Base-by-base conservation (phyloP, 1,140 invertebrate genomes). In the Lysiphlebus fabarum region DNA sequence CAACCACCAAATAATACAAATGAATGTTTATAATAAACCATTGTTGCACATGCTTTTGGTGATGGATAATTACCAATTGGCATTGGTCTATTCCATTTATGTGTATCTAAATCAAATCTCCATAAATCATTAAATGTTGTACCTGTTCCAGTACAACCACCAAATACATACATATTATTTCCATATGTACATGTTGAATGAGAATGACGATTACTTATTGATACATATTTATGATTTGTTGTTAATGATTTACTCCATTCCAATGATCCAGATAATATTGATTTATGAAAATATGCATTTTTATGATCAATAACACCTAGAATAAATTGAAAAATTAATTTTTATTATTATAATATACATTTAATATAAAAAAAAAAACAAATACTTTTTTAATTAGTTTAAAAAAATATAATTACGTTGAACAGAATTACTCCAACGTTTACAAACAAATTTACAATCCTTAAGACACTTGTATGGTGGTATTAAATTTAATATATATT, bases 41-140 rank as follows among this genome's bases (percentile, higher is more conserved):
- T 87, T 17, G 91, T 90, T 41, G 94, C 92, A 77, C 93, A 95
- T 54, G 95, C 95, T 82, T 98, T 99, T 5, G 96, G 95, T 6
- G 92, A 92, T 36, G 96, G 96, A 82, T 97, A 97, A 41, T 86
- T 90, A 33, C 95, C 95, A 76, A 87, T 87, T 1, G 90, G 87
- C 9, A 90, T 74, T 0, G 90, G 88, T 67, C 91, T 82, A 6
- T 87, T 81, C 95, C 95, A 97, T 65, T 86, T 82, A 70, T 92
- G 82, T 47, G 85, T 88, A 7, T 90, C 88, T 45, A 98, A 82
- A 82, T 98, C 92, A 74, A 98, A 87, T 64, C 85, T 84, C 96
- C 96, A 98, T 7, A 99, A 82, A 81, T 99, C 96, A 83, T 99
- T 98, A 69, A 98, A 98, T 8, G 95, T 94, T 14, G 96, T 98